A percentile compares a stretch with the other conserved stretches of the same genome.
Evolutionary conservation across 1,140 invertebrate genomes (phyloP).

Genomic region (Drosophila watanabei): DNA sequence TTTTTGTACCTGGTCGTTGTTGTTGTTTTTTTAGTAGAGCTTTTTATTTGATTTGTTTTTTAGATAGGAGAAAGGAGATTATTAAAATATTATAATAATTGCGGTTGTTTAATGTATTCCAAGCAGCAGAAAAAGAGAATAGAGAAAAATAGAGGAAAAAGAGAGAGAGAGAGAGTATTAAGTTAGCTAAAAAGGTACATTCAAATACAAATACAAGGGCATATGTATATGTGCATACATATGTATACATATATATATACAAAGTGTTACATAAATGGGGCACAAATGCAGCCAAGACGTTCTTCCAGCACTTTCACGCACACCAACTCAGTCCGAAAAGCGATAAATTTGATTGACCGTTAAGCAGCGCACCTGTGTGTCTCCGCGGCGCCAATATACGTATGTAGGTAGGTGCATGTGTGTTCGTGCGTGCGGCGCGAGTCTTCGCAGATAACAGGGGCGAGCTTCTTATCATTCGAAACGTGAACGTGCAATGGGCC

Average conservation of each 20-base stretch:
- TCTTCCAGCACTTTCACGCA: slow-evolving; percentile 4
- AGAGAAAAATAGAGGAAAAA: slow-evolving; percentile 50
- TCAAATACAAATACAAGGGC: slow-evolving; percentile 3
- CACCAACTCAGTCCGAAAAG: not conserved
- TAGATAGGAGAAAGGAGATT: slow-evolving; percentile 46
- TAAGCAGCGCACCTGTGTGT: slow-evolving; percentile 6
- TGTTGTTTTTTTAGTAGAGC: slow-evolving; percentile 83
- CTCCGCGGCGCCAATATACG: not conserved
- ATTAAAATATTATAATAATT: slow-evolving; percentile 47
- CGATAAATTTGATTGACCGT: slow-evolving; percentile 20
- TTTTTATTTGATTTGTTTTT: slow-evolving; percentile 46
- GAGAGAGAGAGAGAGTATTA: slow-evolving; percentile 29
- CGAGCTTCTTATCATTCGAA: slow-evolving; percentile 30
- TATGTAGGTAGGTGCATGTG: not conserved
- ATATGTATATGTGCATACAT: not conserved
- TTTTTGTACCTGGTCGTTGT: slow-evolving; percentile 75
- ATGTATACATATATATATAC: not conserved
- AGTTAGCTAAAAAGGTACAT: slow-evolving; percentile 27
- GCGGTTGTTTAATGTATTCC: slow-evolving; percentile 56
- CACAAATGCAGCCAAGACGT: slow-evolving; percentile 6
- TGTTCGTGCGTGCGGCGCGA: slow-evolving; percentile 1
- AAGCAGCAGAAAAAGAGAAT: slow-evolving; percentile 71
- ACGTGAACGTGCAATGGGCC: slow-evolving; percentile 26
- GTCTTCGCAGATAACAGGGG: slow-evolving; percentile 16
- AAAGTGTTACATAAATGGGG: slow-evolving; percentile 1